Evolutionary conservation across 2,888 invertebrate genomes (phyloP), one percentile per base, ranked within the genome.

Genomic region (Alloscopus bannaensis): DNA sequence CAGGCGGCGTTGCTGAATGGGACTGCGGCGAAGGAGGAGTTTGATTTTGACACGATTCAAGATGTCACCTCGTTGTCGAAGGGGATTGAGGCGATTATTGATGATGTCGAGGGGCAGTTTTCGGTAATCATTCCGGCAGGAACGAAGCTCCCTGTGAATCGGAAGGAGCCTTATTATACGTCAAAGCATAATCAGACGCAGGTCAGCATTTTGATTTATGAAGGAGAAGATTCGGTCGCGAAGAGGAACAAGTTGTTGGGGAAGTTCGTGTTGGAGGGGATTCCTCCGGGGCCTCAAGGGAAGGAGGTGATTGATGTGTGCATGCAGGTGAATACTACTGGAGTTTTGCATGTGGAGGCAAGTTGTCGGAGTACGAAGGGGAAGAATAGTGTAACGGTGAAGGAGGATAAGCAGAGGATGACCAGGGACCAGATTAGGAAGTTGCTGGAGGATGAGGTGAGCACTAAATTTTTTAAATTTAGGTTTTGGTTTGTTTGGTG

Each of bases 1-100:
- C 92, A 92, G 87, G 92, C 0, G 94, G 93, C 0, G 91, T 40
- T 76, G 20, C 18, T 65, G 20, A 70, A 60, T 65, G 69, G 75
- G 8, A 40, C 24, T 4, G 45, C 71, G 42, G 36, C 57, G 13
- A 40, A 59, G 36, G 40, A 31, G n/a, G 3, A 36, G 8, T 13
- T 45, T 28, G 52, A 69, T 18, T 69, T 75, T 8, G 8, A 1
- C 8, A 18, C 26, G 13, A 55, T 81, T 26, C 11, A 66, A 11
- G 79, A 83, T 40, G 82, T 82, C 0, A 72, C 69, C 0, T 73
- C 83, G 11, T n/a, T 80, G 55, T 59, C 82, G 0, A 2, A 81
- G 6, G 83, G 83, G n/a, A 50, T 81, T 11, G 79, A 78, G 36
- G 24, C 75, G 0, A 20, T 18, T 0, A 60, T 29, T 0, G 52